Base-by-base conservation (phyloP, 1,140 invertebrate species). In the Cotesia glomerata region DNA sequence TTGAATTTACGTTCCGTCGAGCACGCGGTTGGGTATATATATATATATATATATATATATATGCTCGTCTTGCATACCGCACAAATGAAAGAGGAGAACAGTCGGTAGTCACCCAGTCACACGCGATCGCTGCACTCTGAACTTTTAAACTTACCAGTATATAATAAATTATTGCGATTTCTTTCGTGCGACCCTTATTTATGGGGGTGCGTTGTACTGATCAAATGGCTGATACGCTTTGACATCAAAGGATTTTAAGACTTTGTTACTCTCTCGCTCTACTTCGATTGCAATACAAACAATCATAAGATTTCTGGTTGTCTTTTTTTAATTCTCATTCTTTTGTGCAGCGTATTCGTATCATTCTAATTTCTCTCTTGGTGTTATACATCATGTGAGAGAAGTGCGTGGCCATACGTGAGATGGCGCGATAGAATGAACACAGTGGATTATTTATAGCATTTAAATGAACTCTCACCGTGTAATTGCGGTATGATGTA, bases 401-500 rank as follows among this genome's bases (percentile, higher is more conserved):
- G 62, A 74, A 75, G 35, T 68, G 54, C 52, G 39, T 59, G 18
- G 69, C 66, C 78, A 74, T 71, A 63, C 74, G 62, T n/a, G 75
- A 82, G 80, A 84, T 81, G 77, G 79, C 77, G 75, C 76, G 79
- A 79, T 78, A 82, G 77, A 84, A 83, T 83, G 82, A 85, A 80
- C 81, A 75, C 14, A 18, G 79, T 65, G 78, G 76, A 81, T 84
- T 85, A 86, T 87, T 87, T 87, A 87, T 86, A 71, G 84, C 80
- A 77, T 83, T 86, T 82, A 86, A 86, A 86, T 86, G 84, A 87
- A 87, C 81, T 79, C 82, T 83, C 79, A 81, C 79, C 83, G 82
- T 87, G 85, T 87, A 86, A 87, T 87, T 86, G 85, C 84, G 77
- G 80, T 78, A 78, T 84, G 84, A 85, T 86, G 84, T 82, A 83